phyloP scores from a whole-genome alignment of 2,797 vertebrate species.

The Acomys russatus region DNA sequence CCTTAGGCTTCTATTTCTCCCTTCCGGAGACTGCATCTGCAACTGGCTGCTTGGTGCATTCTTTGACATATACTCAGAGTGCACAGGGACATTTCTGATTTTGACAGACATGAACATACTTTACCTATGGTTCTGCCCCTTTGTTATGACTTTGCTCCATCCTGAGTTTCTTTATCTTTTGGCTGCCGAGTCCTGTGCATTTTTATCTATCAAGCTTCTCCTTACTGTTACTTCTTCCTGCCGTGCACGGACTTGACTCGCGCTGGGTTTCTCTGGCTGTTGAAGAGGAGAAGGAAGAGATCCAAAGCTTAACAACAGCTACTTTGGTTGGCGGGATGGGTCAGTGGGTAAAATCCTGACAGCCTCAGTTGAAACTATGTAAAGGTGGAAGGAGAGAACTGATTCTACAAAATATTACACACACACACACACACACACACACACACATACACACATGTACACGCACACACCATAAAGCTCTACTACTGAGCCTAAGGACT shows the following conservation, averaged over 20 bases:
- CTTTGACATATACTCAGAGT: neutral
- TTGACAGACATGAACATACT: neutral
- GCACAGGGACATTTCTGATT: neutral
- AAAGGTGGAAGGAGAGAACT: neutral
- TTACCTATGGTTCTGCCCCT: neutral
- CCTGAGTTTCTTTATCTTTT: neutral
- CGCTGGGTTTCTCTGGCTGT: neutral
- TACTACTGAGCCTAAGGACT: neutral
- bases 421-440: neutral
- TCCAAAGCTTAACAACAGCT: neutral
- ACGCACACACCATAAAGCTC: neutral
- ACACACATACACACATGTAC: neutral
- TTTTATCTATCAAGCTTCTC: neutral
- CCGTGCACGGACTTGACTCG: neutral
- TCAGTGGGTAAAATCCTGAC: neutral
- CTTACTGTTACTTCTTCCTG: neutral
- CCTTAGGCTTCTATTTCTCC: conserved; percentile 6
- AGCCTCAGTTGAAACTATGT: neutral
- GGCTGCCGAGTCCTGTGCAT: neutral
- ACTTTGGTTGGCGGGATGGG: neutral
- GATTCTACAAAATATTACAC: neutral
- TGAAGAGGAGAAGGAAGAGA: conserved; percentile 35
- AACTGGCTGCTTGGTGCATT: neutral
- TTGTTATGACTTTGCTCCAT: neutral
- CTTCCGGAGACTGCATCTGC: neutral